phyloP scores from a whole-genome alignment of 2,888 invertebrate genomes.

The Pachliopta kotzebuea region DNA sequence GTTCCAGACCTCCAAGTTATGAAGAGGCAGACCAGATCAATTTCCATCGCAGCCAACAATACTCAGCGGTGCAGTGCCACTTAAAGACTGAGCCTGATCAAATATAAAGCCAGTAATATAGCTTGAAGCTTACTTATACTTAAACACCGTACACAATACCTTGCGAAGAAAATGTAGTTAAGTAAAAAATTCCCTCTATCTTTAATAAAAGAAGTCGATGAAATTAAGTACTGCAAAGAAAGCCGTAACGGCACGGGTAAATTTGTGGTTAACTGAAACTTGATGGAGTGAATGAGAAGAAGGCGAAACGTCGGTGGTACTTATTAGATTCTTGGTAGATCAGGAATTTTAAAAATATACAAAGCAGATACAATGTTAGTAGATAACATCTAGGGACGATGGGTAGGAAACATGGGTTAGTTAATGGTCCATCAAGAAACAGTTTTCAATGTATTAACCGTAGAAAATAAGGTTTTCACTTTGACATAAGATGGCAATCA shows the following conservation, averaged over 20 bases:
- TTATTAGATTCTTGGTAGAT: too few species aligned
- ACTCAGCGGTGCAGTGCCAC: slow-evolving; percentile 9
- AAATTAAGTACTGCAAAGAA: background rate
- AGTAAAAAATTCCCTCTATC: background rate
- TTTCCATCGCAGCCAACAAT: background rate
- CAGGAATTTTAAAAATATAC: too few species aligned
- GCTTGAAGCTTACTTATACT: slow-evolving; percentile 19
- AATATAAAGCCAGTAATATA: slow-evolving; percentile 38
- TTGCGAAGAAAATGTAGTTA: background rate
- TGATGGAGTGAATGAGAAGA: too few species aligned
- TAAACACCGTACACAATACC: background rate
- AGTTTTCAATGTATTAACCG: background rate
- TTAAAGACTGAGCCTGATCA: slow-evolving; percentile 24
- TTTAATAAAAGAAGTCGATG: slow-evolving; percentile 4
- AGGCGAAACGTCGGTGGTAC: too few species aligned
- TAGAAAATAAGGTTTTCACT: background rate
- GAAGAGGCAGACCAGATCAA: slow-evolving; percentile 27
- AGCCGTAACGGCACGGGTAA: too few species aligned
- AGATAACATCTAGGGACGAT: too few species aligned
- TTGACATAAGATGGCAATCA: background rate
- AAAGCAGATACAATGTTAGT: too few species aligned
- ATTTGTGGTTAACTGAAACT: too few species aligned
- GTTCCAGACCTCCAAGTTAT: slow-evolving; percentile 37
- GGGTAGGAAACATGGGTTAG: too few species aligned
- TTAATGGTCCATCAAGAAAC: too few species aligned